Evolutionary conservation across 2,888 invertebrate species (phyloP), one percentile per base, ranked within the genome.

Genomic region (Endomychus coccineus): DNA sequence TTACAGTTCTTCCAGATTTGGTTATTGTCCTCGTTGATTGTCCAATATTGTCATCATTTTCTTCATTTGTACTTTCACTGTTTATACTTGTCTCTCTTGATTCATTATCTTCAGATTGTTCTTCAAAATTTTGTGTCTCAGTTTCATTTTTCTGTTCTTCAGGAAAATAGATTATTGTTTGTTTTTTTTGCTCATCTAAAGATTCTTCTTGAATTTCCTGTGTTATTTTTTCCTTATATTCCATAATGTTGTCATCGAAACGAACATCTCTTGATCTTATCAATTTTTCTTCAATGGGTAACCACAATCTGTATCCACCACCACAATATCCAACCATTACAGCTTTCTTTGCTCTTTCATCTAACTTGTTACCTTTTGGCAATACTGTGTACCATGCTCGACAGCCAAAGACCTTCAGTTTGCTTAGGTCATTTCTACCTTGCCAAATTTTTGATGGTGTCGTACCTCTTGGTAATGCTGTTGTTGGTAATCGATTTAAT

Each of bases 181-280:
- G n/a, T n/a, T n/a, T n/a, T n/a, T n/a, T n/a, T n/a, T n/a, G n/a
- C n/a, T n/a, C n/a, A n/a, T n/a, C n/a, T n/a, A n/a, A n/a, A n/a
- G n/a, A n/a, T n/a, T n/a, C n/a, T n/a, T n/a, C n/a, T n/a, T n/a
- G n/a, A n/a, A n/a, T n/a, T n/a, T n/a, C n/a, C n/a, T n/a, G n/a
- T n/a, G n/a, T n/a, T n/a, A n/a, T n/a, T n/a, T n/a, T n/a, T n/a
- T n/a, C n/a, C n/a, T n/a, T n/a, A n/a, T n/a, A n/a, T n/a, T n/a
- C n/a, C n/a, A n/a, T n/a, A n/a, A n/a, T n/a, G 4, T 24, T 27
- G 7, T 51, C 44, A 38, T 49, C 42, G 30, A 49, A 43, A 29
- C 17, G 42, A n/a, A 45, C 42, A 29, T 48, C 44, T 27, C 43
- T 36, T 22, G 42, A 38, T 16, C 22, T 19, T 7, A 36, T 36